Base-by-base conservation (phyloP, 2,888 invertebrate species). In the Rhodophaea formosa region DNA sequence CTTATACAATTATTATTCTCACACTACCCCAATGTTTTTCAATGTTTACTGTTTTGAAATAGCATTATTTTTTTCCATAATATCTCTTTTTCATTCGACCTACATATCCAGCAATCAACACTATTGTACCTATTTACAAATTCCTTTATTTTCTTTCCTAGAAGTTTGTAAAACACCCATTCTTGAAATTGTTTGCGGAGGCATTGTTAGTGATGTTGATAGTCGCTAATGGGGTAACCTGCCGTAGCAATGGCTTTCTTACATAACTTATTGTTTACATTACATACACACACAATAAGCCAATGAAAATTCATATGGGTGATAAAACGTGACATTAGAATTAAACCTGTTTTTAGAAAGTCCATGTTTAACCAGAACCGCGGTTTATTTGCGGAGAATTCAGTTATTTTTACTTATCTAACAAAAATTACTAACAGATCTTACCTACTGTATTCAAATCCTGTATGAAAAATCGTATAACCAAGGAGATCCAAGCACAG, bases 241-340 rank as follows among this genome's bases (percentile, higher is more conserved):
- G 23, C 17, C 1, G 39, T 12, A n/a, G n/a, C 46, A n/a, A 47
- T 47, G 47, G 30, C 30, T 30, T 49, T 49, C 29, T n/a, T 49
- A 49, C 47, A 49, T 49, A 49, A 49, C 47, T 49, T 30, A 30
- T 30, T 49, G 47, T 49, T 49, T 30, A 49, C 47, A 15, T 30
- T 30, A 14, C 29, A 12, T 10, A 47, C 29, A n/a, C n/a, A n/a
- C n/a, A n/a, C n/a, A 30, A 49, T 30, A 49, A n/a, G 30, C 8
- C 14, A 49, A 49, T 49, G 7, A 49, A 49, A 49, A 49, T 30
- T 30, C 29, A 17, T 51, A 16, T 35, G 7, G 17, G 17, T 39
- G 15, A n/a, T 32, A 49, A 51, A 51, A 17, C 7, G 30, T 5
- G 15, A 51, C 32, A 32, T 17, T 16, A 35, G 17, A 35, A 15